Evolutionary conservation across 1,140 invertebrate species (phyloP).

Genomic region (Meloidogyne chitwoodi): DNA sequence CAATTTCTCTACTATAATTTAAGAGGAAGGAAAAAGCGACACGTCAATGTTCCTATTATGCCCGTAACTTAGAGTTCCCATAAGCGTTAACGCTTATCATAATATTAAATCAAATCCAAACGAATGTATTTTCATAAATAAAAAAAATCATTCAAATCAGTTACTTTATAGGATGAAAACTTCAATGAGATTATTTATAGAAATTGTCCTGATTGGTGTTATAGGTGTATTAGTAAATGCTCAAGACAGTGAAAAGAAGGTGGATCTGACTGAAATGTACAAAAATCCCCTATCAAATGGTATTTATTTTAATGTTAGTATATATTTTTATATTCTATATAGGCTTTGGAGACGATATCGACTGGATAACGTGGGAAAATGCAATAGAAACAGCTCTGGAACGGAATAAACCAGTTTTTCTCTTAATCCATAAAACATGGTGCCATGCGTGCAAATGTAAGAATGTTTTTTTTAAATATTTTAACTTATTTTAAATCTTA

Average conservation of each 20-base stretch:
- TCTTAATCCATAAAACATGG: constrained; percentile 59
- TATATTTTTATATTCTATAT: background rate
- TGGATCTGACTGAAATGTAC: constrained; percentile 30
- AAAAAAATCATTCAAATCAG: background rate
- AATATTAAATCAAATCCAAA: background rate
- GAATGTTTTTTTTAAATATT: background rate
- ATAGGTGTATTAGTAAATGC: background rate
- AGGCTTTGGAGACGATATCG: constrained; percentile 58
- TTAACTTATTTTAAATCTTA: background rate
- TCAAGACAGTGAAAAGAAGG: constrained; percentile 10
- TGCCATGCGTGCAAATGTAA: constrained; percentile 59
- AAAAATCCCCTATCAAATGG: constrained; percentile 34
- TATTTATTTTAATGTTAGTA: constrained; percentile 3
- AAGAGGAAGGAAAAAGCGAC: background rate
- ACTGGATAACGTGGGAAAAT: constrained; percentile 59
- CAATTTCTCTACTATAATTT: background rate
- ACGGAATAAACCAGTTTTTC: constrained; percentile 56
- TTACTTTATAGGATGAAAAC: background rate
- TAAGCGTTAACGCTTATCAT: background rate
- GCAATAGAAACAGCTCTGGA: constrained; percentile 56
- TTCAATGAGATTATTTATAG: background rate
- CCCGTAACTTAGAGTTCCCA: background rate
- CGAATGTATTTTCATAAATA: background rate
- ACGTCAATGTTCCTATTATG: background rate
- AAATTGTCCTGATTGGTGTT: background rate